Evolutionary conservation across 1,140 invertebrate species (phyloP).

Genomic region (Drosophila leontia): DNA sequence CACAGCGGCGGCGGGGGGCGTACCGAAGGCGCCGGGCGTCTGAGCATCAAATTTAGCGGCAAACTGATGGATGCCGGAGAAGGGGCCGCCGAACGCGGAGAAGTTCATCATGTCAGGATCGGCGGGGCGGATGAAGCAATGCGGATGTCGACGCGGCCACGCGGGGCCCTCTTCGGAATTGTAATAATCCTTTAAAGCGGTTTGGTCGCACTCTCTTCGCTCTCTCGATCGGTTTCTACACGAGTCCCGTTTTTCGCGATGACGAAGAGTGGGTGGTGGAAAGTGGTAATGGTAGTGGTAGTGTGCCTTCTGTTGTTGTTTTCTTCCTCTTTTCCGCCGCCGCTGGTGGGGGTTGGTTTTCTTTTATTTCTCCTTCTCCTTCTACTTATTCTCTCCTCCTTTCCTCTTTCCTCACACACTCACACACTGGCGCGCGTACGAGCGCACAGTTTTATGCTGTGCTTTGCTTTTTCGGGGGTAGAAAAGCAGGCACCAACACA

Average conservation of each 20-base stretch:
- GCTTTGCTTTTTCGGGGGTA: slow-evolving; percentile 82
- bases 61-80: slow-evolving; percentile 85
- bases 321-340: slow-evolving; percentile 57
- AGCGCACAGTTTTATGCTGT: slow-evolving; percentile 80
- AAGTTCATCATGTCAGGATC: slow-evolving; percentile 84
- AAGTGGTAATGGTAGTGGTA: slow-evolving; percentile 37
- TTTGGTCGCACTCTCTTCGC: slow-evolving; percentile 23
- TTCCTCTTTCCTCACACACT: slow-evolving; percentile 53
- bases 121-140: slow-evolving; percentile 13
- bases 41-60: slow-evolving; percentile 85
- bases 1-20: slow-evolving; percentile 63
- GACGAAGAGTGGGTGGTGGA: slow-evolving; percentile 75
- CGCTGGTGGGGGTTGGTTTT: slow-evolving; percentile 80
- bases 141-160: slow-evolving; percentile 21
- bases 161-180: slow-evolving; percentile 18
- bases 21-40: slow-evolving; percentile 81
- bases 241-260: slow-evolving; percentile 33
- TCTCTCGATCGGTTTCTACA: slow-evolving; percentile 20
- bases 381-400: slow-evolving; percentile 16
- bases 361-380: slow-evolving; percentile 52
- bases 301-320: slow-evolving; percentile 61
- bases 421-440: slow-evolving; percentile 43
- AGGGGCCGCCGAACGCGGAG: slow-evolving; percentile 84
- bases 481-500: slow-evolving; percentile 60
- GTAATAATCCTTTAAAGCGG: slow-evolving; percentile 17